phyloP scores from a whole-genome alignment of 53 echinoderm and acorn worm genomes.

The Paelopatides confundens region DNA sequence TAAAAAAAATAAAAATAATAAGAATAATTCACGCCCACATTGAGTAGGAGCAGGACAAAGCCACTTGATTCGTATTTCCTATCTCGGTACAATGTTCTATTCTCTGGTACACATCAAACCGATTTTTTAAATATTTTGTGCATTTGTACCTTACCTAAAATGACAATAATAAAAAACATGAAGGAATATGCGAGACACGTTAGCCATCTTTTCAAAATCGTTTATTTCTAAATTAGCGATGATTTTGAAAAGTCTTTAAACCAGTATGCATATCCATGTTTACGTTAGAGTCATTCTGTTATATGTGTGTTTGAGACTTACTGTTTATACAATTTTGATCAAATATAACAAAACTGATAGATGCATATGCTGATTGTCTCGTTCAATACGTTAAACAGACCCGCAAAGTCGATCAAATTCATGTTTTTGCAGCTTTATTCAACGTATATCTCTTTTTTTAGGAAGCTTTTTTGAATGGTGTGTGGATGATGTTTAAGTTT shows the following conservation, averaged over 20 bases:
- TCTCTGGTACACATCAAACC: no score
- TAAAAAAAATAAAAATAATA: no score
- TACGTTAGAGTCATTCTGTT: slow-evolving; percentile 1
- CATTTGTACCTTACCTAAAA: no score
- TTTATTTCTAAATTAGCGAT: slow-evolving; percentile 36
- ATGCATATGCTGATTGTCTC: neutral
- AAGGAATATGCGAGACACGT: neutral
- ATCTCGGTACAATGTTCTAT: no score
- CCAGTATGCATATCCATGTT: slow-evolving; percentile 16
- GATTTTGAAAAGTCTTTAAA: slow-evolving; percentile 22
- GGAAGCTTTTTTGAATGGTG: neutral
- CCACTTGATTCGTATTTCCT: no score
- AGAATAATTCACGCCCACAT: no score
- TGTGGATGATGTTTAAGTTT: neutral
- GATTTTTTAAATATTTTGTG: no score
- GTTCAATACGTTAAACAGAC: neutral
- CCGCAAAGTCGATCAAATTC: neutral
- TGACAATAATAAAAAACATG: neutral
- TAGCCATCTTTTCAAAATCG: slow-evolving; percentile 8
- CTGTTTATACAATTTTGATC: neutral
- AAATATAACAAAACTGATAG: neutral
- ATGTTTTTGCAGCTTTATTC: neutral
- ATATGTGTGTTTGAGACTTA: neutral
- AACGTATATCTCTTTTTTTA: neutral
- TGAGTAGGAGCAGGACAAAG: no score